phyloP scores from a whole-genome alignment of 2,888 invertebrate genomes.

The Papilio elwesi region DNA sequence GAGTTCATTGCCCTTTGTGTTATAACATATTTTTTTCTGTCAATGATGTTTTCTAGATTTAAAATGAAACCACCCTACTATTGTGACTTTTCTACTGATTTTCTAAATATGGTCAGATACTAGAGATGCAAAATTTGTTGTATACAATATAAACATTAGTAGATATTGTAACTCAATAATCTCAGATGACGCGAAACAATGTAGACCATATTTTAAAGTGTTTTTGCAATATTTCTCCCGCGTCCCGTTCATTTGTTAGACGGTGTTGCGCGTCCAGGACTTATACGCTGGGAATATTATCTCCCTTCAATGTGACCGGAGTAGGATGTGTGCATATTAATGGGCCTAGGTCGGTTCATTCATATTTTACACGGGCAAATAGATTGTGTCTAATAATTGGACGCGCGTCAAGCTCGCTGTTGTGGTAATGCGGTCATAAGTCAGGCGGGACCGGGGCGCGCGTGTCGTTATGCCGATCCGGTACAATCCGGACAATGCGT shows the following conservation, averaged over 20 bases:
- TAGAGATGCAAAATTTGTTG: background rate
- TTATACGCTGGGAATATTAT: constrained; percentile 79
- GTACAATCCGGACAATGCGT: constrained; percentile 60
- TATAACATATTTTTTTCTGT: no score
- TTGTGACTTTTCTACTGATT: no score
- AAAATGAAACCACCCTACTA: no score
- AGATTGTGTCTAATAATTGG: constrained; percentile 81
- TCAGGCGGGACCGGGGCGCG: constrained; percentile 70
- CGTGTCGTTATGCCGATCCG: constrained; percentile 79
- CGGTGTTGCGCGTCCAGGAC: constrained; percentile 66
- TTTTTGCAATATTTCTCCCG: constrained; percentile 79
- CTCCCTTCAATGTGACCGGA: constrained; percentile 74
- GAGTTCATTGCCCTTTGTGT: no score
- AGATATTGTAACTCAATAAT: constrained; percentile 43
- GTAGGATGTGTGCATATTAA: constrained; percentile 62
- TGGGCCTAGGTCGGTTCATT: constrained; percentile 65
- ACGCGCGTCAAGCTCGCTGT: constrained; percentile 77
- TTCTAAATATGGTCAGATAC: no score
- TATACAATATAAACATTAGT: constrained; percentile 40
- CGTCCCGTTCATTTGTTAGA: constrained; percentile 73
- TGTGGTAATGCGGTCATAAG: constrained; percentile 78
- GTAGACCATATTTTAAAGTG: constrained; percentile 68
- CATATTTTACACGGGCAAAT: constrained; percentile 77
- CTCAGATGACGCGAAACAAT: constrained; percentile 66
- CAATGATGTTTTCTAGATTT: no score